These are phyloP conservation scores for Tridacna crocea DNA, from an alignment of 2,888 invertebrate genomes.

Conservation along the genomic window DNA sequence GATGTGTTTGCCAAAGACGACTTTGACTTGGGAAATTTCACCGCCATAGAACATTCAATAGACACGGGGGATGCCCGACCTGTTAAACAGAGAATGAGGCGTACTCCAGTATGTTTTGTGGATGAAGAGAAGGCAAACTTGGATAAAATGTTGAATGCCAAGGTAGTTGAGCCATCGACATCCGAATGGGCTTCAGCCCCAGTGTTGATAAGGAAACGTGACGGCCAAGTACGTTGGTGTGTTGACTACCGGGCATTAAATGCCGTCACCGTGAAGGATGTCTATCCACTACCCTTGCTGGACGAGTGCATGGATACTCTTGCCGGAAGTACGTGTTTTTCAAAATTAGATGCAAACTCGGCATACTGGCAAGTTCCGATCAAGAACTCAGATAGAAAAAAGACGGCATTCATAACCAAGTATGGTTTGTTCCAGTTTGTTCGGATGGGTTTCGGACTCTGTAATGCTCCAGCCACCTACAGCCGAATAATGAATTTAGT, in stretches of 20 bases:
- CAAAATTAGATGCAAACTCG: conserved; percentile 50
- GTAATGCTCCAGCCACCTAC: conserved; percentile 60
- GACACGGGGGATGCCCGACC: too few species aligned
- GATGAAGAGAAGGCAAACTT: too few species aligned
- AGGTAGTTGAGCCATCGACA: conserved; percentile 45
- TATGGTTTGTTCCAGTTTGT: conserved; percentile 61
- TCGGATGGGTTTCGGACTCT: too few species aligned
- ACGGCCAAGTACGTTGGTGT: too few species aligned
- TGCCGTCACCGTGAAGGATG: conserved; percentile 38
- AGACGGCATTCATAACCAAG: conserved; percentile 61
- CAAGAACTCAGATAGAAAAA: conserved; percentile 38
- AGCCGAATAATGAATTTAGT: conserved; percentile 47
- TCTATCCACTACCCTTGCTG: conserved; percentile 40
- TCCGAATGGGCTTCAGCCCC: conserved; percentile 50
- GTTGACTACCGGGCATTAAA: conserved; percentile 45
- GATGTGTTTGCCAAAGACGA: too few species aligned
- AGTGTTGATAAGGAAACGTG: too few species aligned
- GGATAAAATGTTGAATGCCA: conserved; percentile 36
- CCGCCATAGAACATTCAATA: too few species aligned
- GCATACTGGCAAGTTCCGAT: too few species aligned
- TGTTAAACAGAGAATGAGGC: too few species aligned
- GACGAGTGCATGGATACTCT: conserved; percentile 48
- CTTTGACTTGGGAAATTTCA: too few species aligned
- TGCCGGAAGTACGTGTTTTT: conserved; percentile 40
- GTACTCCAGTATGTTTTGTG: too few species aligned